Evolutionary conservation across 2,888 invertebrate species (phyloP), one percentile per base, ranked within the genome.

Genomic region (Steinernema scapterisci): DNA sequence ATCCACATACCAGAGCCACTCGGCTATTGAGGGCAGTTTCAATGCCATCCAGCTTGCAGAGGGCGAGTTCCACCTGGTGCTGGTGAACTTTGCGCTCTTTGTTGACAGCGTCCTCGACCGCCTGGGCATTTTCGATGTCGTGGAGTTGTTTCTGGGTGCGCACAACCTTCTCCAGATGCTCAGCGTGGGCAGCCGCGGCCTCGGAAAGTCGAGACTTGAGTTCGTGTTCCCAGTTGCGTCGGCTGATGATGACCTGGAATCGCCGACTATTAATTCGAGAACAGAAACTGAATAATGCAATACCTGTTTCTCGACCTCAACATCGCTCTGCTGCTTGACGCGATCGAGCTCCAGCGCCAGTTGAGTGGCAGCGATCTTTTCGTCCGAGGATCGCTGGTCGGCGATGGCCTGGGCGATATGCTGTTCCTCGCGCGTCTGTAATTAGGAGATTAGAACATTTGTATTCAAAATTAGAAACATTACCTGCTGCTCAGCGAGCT

Each of bases 181-280:
- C 82, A 1, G 81, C 72, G 48, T 81, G 81, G 44, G 78, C 78
- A 13, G 94, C 93, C 0, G 93, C 91, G 85, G 95, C 95, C 72
- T 93, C 91, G 87, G 93, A 93, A 76, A 97, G 88, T 84, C 94
- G 93, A 16, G 91, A 91, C 56, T 93, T 92, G 75, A 95, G 88
- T 77, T 92, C 92, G 70, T 91, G 76, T 72, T 88, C 87, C 31
- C 92, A 90, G 63, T 54, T 52, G 19, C 73, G 70, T 23, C 75
- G 77, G 13, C n/a, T 63, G 21, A 63, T 25, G 25, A 31, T 3
- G 7, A 63, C 16, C 63, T 63, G 16, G 3, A 54, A 6, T 21
- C 13, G 21, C 1, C 27, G 7, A 52, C 21, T 9, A 16, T 44
- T 43, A 45, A 7, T 21, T n/a, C 21, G n/a, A 13, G n/a, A 71